Evolutionary conservation across 2,113 vertebrate genomes (phyloP).

Genomic region (Columba livia): DNA sequence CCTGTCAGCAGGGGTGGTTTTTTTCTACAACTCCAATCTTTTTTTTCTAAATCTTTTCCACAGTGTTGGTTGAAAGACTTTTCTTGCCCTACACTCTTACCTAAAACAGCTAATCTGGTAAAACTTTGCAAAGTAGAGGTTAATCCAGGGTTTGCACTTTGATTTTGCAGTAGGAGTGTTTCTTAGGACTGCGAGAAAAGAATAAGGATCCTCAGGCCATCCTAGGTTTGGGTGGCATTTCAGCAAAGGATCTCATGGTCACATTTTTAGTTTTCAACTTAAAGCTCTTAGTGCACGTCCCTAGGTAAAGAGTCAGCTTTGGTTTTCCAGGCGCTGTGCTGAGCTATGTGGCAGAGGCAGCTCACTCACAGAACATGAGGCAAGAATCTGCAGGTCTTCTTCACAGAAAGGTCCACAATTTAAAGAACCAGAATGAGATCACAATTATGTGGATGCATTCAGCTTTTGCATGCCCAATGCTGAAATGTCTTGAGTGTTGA

Average conservation of each 20-base stretch:
- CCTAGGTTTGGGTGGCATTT: neutral
- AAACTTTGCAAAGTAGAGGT: neutral
- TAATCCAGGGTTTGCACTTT: neutral
- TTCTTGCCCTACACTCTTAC: neutral
- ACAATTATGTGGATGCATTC: neutral
- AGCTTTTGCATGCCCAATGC: neutral
- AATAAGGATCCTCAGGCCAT: neutral
- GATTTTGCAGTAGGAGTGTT: neutral
- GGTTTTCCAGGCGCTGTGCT: neutral
- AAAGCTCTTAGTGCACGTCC: neutral
- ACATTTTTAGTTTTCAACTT: neutral
- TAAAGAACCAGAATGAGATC: neutral
- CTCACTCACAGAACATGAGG: accelerated
- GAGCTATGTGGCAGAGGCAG: neutral
- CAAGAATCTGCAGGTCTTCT: neutral
- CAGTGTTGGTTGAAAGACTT: neutral
- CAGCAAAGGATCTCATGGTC: neutral
- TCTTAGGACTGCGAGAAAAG: neutral
- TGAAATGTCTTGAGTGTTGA: neutral
- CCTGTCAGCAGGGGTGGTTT: neutral
- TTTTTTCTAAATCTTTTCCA: neutral
- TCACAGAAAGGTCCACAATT: neutral
- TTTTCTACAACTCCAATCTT: neutral
- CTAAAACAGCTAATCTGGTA: neutral
- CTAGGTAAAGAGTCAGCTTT: neutral